Percentiles rank a stretch among this genome's conserved stretches.
These are phyloP conservation scores for Galago senegalensis DNA, from an alignment of 2,797 vertebrate genomes.

Conservation along the genomic window DNA sequence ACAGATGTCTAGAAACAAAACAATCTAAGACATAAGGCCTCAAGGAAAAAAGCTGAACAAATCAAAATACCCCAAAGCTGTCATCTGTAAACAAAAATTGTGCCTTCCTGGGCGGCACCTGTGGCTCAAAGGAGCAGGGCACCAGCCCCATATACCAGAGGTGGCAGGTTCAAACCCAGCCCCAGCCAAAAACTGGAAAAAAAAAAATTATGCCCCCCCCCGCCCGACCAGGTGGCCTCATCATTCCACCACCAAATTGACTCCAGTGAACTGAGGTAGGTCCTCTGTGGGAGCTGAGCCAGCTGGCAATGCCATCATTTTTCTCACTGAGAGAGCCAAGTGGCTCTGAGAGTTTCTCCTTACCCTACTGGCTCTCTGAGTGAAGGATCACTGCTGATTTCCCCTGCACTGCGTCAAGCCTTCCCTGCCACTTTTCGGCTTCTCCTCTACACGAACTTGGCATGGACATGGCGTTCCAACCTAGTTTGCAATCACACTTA, in stretches of 20 bases:
- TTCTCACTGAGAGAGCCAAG: not conserved
- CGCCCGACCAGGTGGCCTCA: not conserved
- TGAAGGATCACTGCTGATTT: not conserved
- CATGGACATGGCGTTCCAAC: not conserved
- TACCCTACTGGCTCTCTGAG: not conserved
- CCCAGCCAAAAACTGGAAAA: not conserved
- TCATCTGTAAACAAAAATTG: slow-evolving; percentile 36
- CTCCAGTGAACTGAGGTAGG: not conserved
- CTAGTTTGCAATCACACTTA: slow-evolving; percentile 38
- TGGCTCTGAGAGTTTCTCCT: not conserved
- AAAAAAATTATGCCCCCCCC: not conserved
- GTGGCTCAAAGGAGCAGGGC: too few relatives aligned
- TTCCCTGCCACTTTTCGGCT: not conserved
- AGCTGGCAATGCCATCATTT: not conserved
- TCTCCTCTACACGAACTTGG: not conserved
- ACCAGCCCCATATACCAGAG: too few relatives aligned
- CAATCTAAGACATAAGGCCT: slow-evolving; percentile 22
- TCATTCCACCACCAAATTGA: not conserved
- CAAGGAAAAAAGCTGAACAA: not conserved
- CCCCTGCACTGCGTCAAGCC: not conserved
- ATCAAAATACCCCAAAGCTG: slow-evolving; percentile 25
- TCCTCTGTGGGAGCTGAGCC: not conserved
- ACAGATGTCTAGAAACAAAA: slow-evolving; percentile 32
- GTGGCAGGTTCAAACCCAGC: too few relatives aligned
- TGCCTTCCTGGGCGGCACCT: not conserved